Evolutionary conservation across 1,140 invertebrate genomes (phyloP).

Genomic region (Platyscapa corneri): DNA sequence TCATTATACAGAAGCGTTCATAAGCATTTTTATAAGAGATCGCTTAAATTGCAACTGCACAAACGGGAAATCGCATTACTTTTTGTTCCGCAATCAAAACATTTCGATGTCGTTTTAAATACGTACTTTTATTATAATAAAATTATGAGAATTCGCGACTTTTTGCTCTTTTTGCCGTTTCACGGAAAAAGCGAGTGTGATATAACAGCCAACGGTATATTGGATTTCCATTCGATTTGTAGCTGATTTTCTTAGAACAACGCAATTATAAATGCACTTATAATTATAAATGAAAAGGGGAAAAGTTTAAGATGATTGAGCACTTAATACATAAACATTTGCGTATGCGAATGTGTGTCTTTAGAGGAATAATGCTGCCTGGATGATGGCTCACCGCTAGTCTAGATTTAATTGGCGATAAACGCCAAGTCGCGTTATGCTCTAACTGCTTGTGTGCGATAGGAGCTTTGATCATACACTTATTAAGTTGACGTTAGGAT

Average conservation of each 20-base stretch:
- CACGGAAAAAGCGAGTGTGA: background rate
- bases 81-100: too few species aligned
- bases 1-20: too few species aligned
- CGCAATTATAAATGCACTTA: background rate
- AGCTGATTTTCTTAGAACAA: background rate
- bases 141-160: background rate
- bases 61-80: background rate
- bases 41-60: background rate
- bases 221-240: background rate
- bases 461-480: background rate
- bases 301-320: background rate
- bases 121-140: background rate
- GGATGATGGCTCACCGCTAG: background rate
- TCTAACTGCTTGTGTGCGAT: conserved; percentile 3
- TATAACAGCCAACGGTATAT: background rate
- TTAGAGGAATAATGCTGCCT: background rate
- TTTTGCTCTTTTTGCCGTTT: background rate
- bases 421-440: background rate
- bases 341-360: background rate
- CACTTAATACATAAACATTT: background rate
- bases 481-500: background rate
- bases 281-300: background rate
- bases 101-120: too few species aligned
- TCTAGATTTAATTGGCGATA: conserved; percentile 16
- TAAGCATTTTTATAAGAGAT: too few species aligned